Evolutionary conservation across 2,888 invertebrate species (phyloP), one percentile per base, ranked within the genome.

Genomic region (Rhaphigaster nebulosa): DNA sequence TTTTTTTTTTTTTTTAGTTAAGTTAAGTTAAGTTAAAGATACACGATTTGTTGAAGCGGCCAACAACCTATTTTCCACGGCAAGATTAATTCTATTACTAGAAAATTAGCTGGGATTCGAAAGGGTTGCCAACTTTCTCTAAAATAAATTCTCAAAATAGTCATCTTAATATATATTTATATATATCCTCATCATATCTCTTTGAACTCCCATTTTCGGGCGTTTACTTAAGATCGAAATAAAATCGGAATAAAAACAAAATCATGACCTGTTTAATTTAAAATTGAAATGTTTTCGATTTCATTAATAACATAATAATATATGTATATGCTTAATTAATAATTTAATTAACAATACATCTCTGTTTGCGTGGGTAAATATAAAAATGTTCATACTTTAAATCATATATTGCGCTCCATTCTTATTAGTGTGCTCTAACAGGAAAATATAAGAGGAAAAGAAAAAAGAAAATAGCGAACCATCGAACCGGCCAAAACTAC

Each of bases 101-200:
- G 70, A 76, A 76, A 76, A 76, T 76, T 76, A 76, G 23, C 70
- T 38, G 34, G 38, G 70, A 76, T 76, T 76, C 20, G 70, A 76
- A 76, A 76, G 12, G 18, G 70, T 76, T 76, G 70, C 70, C 70
- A 76, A 34, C 70, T 76, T 1, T 38, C 20, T 76, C 38, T 76
- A 76, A 76, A 76, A 38, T 38, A 76, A 76, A 76, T 76, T 76
- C 70, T 76, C 20, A 38, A 76, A 76, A 76, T 76, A 76, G 70
- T 29, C 29, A 65, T 65, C n/a, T 65, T 29, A 13, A 76, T 34
- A 38, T 38, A 38, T 70, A 34, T 65, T 29, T 29, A 76, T 34
- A 38, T 38, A 38, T 70, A 34, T 34, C 18, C 2, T 20, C 6
- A 5, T 20, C 8, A 70, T 38, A 38, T 34, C 34, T 76, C 70